These are phyloP conservation scores for Morinoia aosen DNA, from an alignment of 2,888 invertebrate genomes.

Conservation along the genomic window DNA sequence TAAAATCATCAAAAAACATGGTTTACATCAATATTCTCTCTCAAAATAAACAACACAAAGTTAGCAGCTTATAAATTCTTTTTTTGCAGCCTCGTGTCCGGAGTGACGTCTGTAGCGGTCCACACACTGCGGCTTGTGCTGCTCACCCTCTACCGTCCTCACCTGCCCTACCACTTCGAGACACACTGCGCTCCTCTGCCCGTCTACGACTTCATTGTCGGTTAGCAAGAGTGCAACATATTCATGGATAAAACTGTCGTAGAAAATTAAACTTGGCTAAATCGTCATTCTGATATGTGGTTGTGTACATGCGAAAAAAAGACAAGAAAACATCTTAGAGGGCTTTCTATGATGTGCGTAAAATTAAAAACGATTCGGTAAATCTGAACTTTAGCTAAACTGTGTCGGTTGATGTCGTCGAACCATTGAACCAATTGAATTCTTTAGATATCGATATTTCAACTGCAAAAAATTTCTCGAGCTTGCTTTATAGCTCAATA, in stretches of 20 bases:
- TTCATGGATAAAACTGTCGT: too few species aligned
- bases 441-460: too few species aligned
- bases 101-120: not conserved
- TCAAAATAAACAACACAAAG: too few species aligned
- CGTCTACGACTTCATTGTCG: conserved; percentile 39
- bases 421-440: too few species aligned
- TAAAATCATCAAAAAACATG: too few species aligned
- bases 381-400: not conserved
- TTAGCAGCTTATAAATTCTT: not conserved
- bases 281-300: not conserved
- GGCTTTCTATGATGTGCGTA: not conserved
- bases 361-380: not conserved
- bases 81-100: not conserved
- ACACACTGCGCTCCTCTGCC: not conserved
- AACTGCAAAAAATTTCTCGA: too few species aligned
- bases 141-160: not conserved
- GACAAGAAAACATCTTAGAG: not conserved
- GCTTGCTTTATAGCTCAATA: too few species aligned
- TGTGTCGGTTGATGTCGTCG: not conserved
- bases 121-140: not conserved
- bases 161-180: conserved; percentile 23
- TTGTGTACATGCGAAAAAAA: not conserved
- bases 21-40: too few species aligned
- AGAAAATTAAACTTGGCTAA: not conserved
- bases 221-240: not conserved